Evolutionary conservation across 2,113 vertebrate genomes (phyloP).

Genomic region (Anarhynchus alexandrinus): DNA sequence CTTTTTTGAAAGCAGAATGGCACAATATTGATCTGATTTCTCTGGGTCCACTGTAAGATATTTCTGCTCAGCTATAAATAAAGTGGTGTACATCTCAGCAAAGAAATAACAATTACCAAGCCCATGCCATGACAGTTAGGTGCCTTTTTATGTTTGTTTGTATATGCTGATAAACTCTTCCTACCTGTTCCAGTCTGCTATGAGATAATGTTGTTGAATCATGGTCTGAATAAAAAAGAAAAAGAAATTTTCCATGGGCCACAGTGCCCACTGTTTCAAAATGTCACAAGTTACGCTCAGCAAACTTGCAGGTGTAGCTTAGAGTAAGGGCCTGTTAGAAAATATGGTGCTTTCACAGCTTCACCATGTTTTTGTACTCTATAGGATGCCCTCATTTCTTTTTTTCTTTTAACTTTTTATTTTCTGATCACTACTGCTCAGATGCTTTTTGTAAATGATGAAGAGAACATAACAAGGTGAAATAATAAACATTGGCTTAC

Average conservation of each 20-base stretch:
- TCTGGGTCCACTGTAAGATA: background rate
- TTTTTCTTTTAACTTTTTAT: background rate
- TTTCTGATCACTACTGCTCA: background rate
- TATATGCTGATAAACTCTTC: background rate
- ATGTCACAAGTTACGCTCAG: background rate
- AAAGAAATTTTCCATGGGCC: background rate
- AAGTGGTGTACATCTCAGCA: background rate
- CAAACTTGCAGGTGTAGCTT: background rate
- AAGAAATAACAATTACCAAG: background rate
- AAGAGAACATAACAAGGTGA: background rate
- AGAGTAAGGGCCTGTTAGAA: background rate
- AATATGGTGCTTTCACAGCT: background rate
- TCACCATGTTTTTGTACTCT: background rate
- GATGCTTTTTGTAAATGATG: background rate
- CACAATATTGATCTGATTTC: background rate
- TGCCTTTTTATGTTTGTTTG: background rate
- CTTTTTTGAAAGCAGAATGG: background rate
- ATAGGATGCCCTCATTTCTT: background rate
- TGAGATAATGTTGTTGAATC: background rate
- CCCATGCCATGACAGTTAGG: background rate
- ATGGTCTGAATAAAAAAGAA: background rate
- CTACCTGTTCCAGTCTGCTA: background rate
- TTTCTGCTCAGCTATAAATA: background rate
- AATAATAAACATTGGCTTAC: background rate
- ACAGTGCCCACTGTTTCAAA: background rate